Evolutionary conservation across 2,797 vertebrate species (phyloP).

Genomic region (Calcarius lapponicus): DNA sequence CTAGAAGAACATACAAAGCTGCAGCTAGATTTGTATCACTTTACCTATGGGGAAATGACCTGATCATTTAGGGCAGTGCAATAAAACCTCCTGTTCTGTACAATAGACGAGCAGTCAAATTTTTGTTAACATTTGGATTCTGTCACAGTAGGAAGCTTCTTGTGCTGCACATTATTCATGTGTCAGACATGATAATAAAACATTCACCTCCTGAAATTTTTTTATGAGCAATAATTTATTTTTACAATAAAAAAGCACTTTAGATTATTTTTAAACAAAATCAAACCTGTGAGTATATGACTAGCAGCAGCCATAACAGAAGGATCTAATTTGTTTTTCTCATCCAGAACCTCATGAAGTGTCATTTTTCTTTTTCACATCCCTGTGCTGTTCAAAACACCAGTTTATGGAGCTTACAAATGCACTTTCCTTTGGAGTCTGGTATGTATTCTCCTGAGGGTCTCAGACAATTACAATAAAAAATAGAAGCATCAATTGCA

Average conservation of each 20-base stretch:
- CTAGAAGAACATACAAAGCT: not conserved
- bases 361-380: slow-evolving; percentile 28
- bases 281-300: not conserved
- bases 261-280: slow-evolving; percentile 34
- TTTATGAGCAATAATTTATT: not conserved
- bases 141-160: not conserved
- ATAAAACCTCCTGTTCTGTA: not conserved
- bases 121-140: not conserved
- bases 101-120: not conserved
- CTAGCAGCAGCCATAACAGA: not conserved
- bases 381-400: not conserved
- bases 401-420: slow-evolving; percentile 20
- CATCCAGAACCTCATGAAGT: not conserved
- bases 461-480: slow-evolving; percentile 54
- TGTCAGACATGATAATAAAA: not conserved
- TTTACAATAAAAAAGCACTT: not conserved
- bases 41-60: not conserved
- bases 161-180: not conserved
- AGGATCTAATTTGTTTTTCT: slow-evolving; percentile 39
- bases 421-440: slow-evolving; percentile 13
- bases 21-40: not conserved
- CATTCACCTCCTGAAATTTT: not conserved
- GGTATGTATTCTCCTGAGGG: slow-evolving; percentile 18
- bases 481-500: slow-evolving; percentile 63
- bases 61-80: not conserved